Percentiles rank a stretch among this genome's conserved stretches.
phyloP scores from a whole-genome alignment of 1,140 invertebrate species.

The Dinoponera quadriceps region DNA sequence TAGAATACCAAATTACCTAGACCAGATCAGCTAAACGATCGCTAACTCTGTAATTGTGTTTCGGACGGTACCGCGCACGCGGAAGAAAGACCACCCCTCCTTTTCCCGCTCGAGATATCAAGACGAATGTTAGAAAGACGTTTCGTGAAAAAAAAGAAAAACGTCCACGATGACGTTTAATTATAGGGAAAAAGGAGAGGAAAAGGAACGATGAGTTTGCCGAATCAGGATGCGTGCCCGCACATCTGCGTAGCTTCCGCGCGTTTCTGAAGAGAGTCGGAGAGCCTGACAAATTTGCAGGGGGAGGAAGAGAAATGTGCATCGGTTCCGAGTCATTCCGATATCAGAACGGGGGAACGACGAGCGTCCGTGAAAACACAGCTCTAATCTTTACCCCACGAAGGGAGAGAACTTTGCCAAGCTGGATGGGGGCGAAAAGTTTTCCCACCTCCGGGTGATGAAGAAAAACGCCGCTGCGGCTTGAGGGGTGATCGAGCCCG shows the following conservation, averaged over 20 bases:
- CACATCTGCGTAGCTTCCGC: not conserved
- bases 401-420: conserved; percentile 59
- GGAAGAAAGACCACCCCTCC: not conserved
- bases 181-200: not conserved
- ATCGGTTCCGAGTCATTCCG: conserved; percentile 61
- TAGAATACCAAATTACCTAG: conserved; percentile 52
- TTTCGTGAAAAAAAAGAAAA: not conserved
- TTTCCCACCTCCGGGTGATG: conserved; percentile 63
- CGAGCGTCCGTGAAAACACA: conserved; percentile 63
- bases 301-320: conserved; percentile 71
- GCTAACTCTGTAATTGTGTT: conserved; percentile 55
- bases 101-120: not conserved
- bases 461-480: conserved; percentile 38
- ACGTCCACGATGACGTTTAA: conserved; percentile 3
- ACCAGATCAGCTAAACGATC: conserved; percentile 56
- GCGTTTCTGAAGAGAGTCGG: conserved; percentile 9
- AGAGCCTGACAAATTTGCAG: conserved; percentile 64
- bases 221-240: not conserved
- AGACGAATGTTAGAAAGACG: not conserved
- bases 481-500: conserved; percentile 49
- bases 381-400: conserved; percentile 65
- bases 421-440: conserved; percentile 55
- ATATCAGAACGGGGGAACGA: conserved; percentile 62
- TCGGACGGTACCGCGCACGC: not conserved
- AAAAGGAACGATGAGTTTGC: not conserved